phyloP scores from a whole-genome alignment of 2,113 vertebrate genomes.

The Bos indicus region DNA sequence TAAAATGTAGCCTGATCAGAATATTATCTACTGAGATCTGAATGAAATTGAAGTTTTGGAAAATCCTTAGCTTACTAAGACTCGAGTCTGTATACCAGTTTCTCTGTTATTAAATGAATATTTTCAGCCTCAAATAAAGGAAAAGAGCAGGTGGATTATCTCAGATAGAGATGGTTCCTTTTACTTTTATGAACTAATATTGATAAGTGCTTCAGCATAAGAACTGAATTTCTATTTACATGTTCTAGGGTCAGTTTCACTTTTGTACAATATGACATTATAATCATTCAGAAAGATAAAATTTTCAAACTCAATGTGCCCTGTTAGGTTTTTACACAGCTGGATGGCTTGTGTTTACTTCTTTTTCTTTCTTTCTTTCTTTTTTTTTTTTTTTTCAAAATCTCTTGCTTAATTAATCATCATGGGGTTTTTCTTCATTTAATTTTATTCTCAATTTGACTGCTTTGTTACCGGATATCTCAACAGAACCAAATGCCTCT shows the following conservation, averaged over 20 bases:
- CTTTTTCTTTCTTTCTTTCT: neutral
- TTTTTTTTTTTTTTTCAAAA: neutral
- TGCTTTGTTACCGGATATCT: neutral
- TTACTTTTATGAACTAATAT: slow-evolving; percentile 82
- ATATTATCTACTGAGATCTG: slow-evolving; percentile 20
- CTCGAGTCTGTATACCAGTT: slow-evolving; percentile 22
- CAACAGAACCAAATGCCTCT: neutral
- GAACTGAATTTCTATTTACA: slow-evolving; percentile 64
- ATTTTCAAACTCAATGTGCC: slow-evolving; percentile 62
- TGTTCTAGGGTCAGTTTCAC: slow-evolving; percentile 55
- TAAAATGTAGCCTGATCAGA: slow-evolving; percentile 5
- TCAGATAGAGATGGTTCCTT: slow-evolving; percentile 72
- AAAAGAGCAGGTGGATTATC: slow-evolving; percentile 71
- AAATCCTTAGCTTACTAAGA: slow-evolving; percentile 54
- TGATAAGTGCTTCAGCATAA: slow-evolving; percentile 73
- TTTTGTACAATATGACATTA: slow-evolving; percentile 63
- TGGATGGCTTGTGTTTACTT: neutral
- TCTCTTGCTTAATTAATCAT: neutral
- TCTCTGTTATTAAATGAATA: slow-evolving; percentile 65
- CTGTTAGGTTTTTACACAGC: neutral
- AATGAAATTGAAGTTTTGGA: neutral
- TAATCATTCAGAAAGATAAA: slow-evolving; percentile 46
- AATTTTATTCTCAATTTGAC: neutral
- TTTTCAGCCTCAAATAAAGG: slow-evolving; percentile 58
- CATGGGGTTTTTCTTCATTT: slow-evolving; percentile 33